A percentile compares a stretch with the other conserved stretches of the same genome.
Evolutionary conservation across 2,797 vertebrate genomes (phyloP).

Genomic region (Columba guinea): DNA sequence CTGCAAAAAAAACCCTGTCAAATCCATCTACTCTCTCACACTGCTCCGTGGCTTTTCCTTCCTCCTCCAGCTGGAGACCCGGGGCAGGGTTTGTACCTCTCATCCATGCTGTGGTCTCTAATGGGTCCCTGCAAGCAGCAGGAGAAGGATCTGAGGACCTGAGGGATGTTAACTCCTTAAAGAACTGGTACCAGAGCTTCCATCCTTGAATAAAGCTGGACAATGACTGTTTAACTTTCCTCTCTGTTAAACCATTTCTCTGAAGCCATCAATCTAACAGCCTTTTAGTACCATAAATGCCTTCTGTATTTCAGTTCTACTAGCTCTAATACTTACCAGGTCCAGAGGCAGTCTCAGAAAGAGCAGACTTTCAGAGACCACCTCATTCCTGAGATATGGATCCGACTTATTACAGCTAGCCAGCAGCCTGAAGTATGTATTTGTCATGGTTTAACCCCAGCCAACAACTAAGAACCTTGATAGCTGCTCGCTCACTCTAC

Average conservation of each 20-base stretch:
- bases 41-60: background rate
- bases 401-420: background rate
- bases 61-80: background rate
- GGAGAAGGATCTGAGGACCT: background rate
- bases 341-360: background rate
- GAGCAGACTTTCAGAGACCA: background rate
- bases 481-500: too few species aligned
- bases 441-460: too few species aligned
- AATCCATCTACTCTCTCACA: background rate
- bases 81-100: background rate
- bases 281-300: background rate
- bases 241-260: background rate
- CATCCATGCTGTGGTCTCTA: background rate
- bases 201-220: background rate
- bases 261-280: background rate
- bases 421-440: background rate
- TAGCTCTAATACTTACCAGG: background rate
- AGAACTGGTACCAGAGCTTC: background rate
- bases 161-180: background rate
- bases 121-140: background rate
- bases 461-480: too few species aligned
- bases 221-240: background rate
- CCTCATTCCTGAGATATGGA: background rate
- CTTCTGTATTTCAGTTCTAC: background rate
- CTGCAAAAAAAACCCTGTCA: background rate